These are phyloP conservation scores for Parazoanthus swiftii DNA, from an alignment of 92 coral and sea anemone genomes.

Conservation along the genomic window DNA sequence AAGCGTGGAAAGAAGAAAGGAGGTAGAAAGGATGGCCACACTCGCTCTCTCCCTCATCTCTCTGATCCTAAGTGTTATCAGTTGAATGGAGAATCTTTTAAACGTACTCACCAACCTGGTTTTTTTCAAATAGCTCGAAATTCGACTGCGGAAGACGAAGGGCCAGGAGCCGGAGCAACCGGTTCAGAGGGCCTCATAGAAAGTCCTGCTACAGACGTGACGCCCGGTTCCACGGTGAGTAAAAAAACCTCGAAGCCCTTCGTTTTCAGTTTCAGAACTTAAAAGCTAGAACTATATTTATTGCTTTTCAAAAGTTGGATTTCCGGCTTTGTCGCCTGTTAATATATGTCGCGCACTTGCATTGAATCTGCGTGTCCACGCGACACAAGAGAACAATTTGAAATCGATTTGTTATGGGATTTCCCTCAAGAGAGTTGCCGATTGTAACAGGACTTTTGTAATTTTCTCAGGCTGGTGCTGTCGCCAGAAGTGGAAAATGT, in stretches of 20 bases:
- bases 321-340: neutral
- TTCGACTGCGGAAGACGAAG: slow-evolving; percentile 76
- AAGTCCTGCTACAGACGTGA: slow-evolving; percentile 83
- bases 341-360: neutral
- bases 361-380: neutral
- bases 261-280: slow-evolving; percentile 3
- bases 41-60: slow-evolving; percentile 94
- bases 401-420: slow-evolving; percentile 35
- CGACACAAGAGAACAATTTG: slow-evolving; percentile 7
- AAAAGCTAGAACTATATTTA: neutral
- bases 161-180: slow-evolving; percentile 68
- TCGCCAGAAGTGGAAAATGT: slow-evolving; percentile 96
- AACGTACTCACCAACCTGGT: slow-evolving; percentile 77
- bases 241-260: neutral
- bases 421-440: slow-evolving; percentile 32
- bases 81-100: slow-evolving; percentile 61
- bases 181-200: slow-evolving; percentile 72
- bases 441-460: slow-evolving; percentile 8
- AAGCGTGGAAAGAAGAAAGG: slow-evolving; percentile 81
- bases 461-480: slow-evolving; percentile 87
- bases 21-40: slow-evolving; percentile 81
- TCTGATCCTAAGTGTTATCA: slow-evolving; percentile 63
- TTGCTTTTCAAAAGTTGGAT: too few species aligned
- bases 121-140: slow-evolving; percentile 92
- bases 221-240: slow-evolving; percentile 98